A percentile compares a stretch with the other conserved stretches of the same genome.
These are phyloP conservation scores for Sialis lutaria DNA, from an alignment of 2,888 invertebrate species.

Conservation along the genomic window DNA sequence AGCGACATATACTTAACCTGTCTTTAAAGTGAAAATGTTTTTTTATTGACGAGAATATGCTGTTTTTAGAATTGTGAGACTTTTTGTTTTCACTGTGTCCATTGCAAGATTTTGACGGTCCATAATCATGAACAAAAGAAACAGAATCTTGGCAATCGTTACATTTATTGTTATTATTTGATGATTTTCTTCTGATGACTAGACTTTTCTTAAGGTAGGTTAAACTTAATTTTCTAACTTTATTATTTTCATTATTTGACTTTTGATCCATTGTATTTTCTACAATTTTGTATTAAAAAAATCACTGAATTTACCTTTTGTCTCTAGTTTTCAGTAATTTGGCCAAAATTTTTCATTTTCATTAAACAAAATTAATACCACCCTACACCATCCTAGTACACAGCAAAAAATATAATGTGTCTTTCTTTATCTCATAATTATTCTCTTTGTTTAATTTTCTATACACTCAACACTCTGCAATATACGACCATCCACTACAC, in stretches of 20 bases:
- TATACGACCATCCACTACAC: no score
- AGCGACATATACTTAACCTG: conserved; percentile 1
- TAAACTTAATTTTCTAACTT: conserved; percentile 1
- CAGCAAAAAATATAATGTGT: no score
- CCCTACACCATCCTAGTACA: no score
- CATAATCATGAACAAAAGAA: not conserved
- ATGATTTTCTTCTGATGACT: conserved; percentile 1
- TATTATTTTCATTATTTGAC: not conserved
- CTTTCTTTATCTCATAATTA: no score
- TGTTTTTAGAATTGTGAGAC: not conserved
- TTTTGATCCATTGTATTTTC: not conserved
- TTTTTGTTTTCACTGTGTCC: not conserved
- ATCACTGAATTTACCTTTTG: no score
- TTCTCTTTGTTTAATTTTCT: no score
- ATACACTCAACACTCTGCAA: no score
- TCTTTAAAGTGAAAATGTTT: not conserved
- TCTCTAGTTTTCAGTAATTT: no score
- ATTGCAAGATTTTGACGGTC: not conserved
- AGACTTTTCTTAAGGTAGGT: conserved; percentile 3
- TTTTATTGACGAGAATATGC: not conserved
- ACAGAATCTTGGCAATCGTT: not conserved
- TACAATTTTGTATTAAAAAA: no score
- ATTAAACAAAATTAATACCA: no score
- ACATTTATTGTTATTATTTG: not conserved
- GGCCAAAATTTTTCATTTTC: no score